Conservation (phyloP, 2,113 vertebrate species). For the Dinomys branickii region DNA sequence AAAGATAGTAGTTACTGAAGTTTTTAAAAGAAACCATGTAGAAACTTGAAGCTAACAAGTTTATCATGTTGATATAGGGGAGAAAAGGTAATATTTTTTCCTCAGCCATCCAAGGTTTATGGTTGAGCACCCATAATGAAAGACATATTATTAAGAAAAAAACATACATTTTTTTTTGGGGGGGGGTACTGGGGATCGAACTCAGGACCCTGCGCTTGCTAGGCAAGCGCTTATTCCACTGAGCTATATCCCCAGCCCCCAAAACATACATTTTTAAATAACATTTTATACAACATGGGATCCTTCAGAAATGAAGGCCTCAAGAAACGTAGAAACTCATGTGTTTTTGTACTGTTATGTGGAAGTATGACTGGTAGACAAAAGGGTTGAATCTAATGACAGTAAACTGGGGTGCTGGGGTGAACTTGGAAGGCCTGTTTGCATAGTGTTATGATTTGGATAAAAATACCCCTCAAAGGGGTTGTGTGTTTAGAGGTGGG, state of each 20-base stretch:
- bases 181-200: no score
- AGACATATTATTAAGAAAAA: background rate
- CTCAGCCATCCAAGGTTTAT: background rate
- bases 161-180: background rate
- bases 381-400: background rate
- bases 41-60: conserved; percentile 26
- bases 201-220: no score
- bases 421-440: background rate
- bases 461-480: background rate
- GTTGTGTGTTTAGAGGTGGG: background rate
- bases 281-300: background rate
- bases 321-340: background rate
- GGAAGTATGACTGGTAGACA: background rate
- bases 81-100: background rate
- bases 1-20: background rate
- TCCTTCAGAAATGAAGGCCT: background rate
- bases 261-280: no score
- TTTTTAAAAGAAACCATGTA: conserved; percentile 1
- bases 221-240: no score
- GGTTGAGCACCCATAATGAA: background rate
- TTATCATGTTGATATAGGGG: background rate
- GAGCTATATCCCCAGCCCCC: no score
- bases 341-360: background rate
- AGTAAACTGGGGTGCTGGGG: background rate
- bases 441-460: background rate